phyloP scores from a whole-genome alignment of 2,888 invertebrate genomes.

The Bedellia somnulentella region DNA sequence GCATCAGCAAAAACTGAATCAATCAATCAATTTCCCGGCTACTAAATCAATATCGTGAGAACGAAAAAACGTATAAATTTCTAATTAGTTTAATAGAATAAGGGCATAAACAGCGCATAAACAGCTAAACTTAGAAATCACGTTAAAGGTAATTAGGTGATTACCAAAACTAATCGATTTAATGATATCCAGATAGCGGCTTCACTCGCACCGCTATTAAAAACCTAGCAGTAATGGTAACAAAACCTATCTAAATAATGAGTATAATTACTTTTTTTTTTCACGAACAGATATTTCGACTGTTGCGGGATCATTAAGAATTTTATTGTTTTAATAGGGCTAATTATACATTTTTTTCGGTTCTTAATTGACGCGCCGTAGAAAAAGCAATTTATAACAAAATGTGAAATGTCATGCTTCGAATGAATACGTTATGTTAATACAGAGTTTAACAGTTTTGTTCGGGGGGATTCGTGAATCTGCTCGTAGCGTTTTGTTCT shows the following conservation, averaged over 20 bases:
- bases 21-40: too few species aligned
- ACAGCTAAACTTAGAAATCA: slow-evolving; percentile 43
- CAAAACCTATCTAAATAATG: slow-evolving; percentile 60
- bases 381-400: slow-evolving; percentile 56
- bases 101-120: slow-evolving; percentile 31
- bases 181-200: slow-evolving; percentile 55
- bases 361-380: slow-evolving; percentile 54
- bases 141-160: slow-evolving; percentile 54
- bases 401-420: slow-evolving; percentile 60
- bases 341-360: slow-evolving; percentile 61
- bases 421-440: slow-evolving; percentile 58
- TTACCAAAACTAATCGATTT: slow-evolving; percentile 61
- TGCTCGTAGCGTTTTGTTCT: slow-evolving; percentile 45
- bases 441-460: slow-evolving; percentile 44
- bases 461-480: slow-evolving; percentile 40
- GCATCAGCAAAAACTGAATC: too few species aligned
- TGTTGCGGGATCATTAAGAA: slow-evolving; percentile 59
- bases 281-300: slow-evolving; percentile 52
- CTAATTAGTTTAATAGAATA: slow-evolving; percentile 2
- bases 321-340: slow-evolving; percentile 61
- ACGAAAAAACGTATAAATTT: too few species aligned
- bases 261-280: slow-evolving; percentile 59
- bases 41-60: too few species aligned
- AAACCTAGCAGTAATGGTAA: slow-evolving; percentile 44
- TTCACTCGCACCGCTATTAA: slow-evolving; percentile 43